phyloP scores from a whole-genome alignment of 1,140 invertebrate genomes.

The Plutomurus gul region DNA sequence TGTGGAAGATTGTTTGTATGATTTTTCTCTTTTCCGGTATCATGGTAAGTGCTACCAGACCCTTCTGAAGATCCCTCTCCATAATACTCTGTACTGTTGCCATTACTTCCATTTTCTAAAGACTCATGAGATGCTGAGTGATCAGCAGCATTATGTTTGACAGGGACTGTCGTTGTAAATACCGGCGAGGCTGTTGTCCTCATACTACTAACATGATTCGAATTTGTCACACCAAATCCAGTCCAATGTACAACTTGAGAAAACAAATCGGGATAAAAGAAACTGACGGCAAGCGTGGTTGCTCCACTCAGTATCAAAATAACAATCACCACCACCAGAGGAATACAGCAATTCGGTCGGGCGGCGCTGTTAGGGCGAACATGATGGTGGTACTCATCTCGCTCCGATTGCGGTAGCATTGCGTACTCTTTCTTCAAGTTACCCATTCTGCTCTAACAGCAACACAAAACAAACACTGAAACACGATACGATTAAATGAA shows the following conservation, averaged over 20 bases:
- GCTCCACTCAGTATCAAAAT: constrained; percentile 24
- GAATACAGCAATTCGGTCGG: constrained; percentile 9
- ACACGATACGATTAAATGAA: no score
- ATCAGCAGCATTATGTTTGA: background rate
- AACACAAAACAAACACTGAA: no score
- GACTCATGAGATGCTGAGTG: background rate
- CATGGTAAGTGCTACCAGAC: background rate
- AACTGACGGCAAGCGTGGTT: background rate
- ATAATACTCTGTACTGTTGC: background rate
- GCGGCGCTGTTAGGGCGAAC: background rate
- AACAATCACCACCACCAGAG: background rate
- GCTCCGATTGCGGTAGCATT: constrained; percentile 28
- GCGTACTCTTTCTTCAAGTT: constrained; percentile 30
- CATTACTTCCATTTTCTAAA: background rate
- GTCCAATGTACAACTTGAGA: background rate
- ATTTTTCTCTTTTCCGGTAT: background rate
- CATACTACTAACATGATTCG: background rate
- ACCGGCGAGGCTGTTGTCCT: background rate
- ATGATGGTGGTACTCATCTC: constrained; percentile 38
- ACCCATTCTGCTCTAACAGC: background rate
- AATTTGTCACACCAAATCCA: background rate
- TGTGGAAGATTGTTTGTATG: background rate
- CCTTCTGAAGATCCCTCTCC: background rate
- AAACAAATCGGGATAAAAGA: constrained; percentile 28
- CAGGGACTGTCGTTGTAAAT: no score